Conservation (phyloP, 2,888 invertebrate species). For the Spodoptera exigua region DNA sequence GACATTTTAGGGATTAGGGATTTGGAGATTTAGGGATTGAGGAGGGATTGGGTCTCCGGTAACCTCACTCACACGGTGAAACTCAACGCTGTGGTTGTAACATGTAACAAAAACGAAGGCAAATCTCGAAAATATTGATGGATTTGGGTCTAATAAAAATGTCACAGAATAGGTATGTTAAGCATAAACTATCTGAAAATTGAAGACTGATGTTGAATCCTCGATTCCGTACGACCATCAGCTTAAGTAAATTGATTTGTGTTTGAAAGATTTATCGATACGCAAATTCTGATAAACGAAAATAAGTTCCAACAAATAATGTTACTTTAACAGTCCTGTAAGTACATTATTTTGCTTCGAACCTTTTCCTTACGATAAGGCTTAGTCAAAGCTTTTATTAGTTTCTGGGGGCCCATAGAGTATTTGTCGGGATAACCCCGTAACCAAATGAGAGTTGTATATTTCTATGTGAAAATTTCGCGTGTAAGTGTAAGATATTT, state of each 20-base stretch:
- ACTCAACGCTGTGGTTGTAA: too few relatives aligned
- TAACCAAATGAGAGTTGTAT: constrained; percentile 2
- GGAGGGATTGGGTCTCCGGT: too few relatives aligned
- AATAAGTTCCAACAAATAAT: constrained; percentile 28
- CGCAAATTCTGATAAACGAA: constrained; percentile 9
- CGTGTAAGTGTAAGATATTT: neutral
- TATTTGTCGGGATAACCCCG: constrained; percentile 16
- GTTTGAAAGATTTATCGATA: neutral
- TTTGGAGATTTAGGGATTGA: too few relatives aligned
- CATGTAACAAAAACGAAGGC: too few relatives aligned
- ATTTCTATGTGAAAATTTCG: constrained; percentile 15
- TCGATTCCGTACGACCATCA: too few relatives aligned
- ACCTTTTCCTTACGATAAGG: constrained; percentile 20
- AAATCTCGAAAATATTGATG: too few relatives aligned
- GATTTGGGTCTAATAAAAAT: too few relatives aligned
- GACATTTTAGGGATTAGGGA: too few relatives aligned
- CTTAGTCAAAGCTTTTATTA: constrained; percentile 1
- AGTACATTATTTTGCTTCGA: constrained; percentile 10
- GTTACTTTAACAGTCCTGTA: constrained; percentile 16
- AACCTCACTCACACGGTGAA: too few relatives aligned
- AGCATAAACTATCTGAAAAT: too few relatives aligned
- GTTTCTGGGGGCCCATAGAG: constrained; percentile 14
- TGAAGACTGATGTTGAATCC: too few relatives aligned
- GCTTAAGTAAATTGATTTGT: neutral
- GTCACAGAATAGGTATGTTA: too few relatives aligned